Evolutionary conservation across 92 coral and sea anemone species (phyloP), one percentile per base, ranked within the genome.

Genomic region (Paragorgia papillata): DNA sequence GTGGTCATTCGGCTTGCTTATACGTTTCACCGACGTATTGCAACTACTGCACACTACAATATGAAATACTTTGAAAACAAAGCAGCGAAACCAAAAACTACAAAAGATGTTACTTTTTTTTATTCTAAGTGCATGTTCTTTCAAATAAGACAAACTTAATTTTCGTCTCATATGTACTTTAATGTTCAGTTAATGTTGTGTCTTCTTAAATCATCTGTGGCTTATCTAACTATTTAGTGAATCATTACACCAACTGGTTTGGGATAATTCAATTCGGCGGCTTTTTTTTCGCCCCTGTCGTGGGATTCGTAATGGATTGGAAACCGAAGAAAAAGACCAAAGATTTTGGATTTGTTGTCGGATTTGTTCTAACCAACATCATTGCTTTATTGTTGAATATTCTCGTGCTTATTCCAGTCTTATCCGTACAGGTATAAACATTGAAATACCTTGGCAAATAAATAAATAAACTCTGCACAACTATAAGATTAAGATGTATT

Each of bases 281-380:
- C 6, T 71, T 71, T 35, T 2, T 71, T 49, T 71, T 71, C 17
- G 78, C 78, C 0, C 78, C 78, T n/a, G 27, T 71, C 28, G 78
- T 71, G 53, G 78, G 78, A 35, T 1, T 71, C 22, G 64, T 53
- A 31, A 71, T 71, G 78, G 78, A 71, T 55, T 71, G 78, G 78
- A 71, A 55, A 55, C 78, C 78, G 34, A 71, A 71, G 35, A 57
- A 10, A 51, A 55, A 34, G 27, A 33, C 44, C 50, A 53, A 43
- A 1, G 78, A 71, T 54, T 2, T 53, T 53, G 78, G 78, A 34
- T 71, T 71, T n/a, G 64, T 71, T 2, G 12, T 71, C 31, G 78
- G 78, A 7, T 71, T 71, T 53, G 5, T 37, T 31, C 78, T 71
- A 19, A 71, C 78, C 1, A 50, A 44, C 34, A 15, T 53, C 63